Conservation (phyloP, 2,797 vertebrate genomes). For the Ctenopoma multispine region DNA sequence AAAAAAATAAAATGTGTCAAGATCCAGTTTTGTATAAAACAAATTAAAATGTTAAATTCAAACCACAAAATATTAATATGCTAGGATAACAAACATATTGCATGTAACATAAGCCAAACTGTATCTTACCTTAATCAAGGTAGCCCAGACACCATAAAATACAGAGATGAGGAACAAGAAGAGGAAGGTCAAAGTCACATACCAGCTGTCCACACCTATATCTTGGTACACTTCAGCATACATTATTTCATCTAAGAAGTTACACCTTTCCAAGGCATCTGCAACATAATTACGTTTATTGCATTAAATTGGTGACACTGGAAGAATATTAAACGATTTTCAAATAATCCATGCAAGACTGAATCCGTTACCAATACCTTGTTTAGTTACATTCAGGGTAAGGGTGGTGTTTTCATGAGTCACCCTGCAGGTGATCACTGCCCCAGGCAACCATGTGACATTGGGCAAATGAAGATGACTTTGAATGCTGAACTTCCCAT, state of each 20-base stretch:
- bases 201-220: conserved; percentile 64
- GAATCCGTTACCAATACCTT: conserved; percentile 61
- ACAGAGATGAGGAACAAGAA: conserved; percentile 72
- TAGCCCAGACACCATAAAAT: conserved; percentile 68
- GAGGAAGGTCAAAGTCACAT: conserved; percentile 72
- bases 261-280: conserved; percentile 61
- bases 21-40: neutral
- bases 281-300: neutral
- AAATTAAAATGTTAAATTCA: neutral
- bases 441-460: conserved; percentile 56
- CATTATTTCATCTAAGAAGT: conserved; percentile 66
- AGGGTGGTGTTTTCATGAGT: conserved; percentile 61
- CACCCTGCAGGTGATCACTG: conserved; percentile 73
- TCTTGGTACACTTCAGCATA: conserved; percentile 52
- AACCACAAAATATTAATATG: neutral
- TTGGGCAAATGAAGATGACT: conserved; percentile 67
- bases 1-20: neutral
- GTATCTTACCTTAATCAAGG: conserved; percentile 74
- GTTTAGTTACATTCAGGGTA: conserved; percentile 47
- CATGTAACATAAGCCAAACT: neutral
- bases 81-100: neutral
- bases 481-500: conserved; percentile 76
- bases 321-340: neutral
- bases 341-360: neutral
- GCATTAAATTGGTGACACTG: neutral